Percentiles rank a stretch among this genome's conserved stretches.
phyloP scores from a whole-genome alignment of 2,888 invertebrate species.

The Scelioninae gen. 1 region DNA sequence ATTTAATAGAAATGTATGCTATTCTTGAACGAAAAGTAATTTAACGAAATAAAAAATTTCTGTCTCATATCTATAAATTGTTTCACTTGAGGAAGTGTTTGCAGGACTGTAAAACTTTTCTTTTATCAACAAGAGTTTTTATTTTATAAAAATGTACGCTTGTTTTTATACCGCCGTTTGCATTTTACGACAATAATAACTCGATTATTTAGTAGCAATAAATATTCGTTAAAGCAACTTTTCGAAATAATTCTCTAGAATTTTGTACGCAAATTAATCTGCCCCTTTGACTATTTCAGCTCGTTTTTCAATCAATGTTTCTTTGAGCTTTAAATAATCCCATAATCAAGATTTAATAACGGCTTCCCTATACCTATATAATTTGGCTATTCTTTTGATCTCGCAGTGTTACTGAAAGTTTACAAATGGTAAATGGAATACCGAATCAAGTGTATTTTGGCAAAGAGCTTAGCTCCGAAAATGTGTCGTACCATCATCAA shows the following conservation, averaged over 20 bases:
- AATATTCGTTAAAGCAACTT: background rate
- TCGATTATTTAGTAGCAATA: constrained; percentile 2
- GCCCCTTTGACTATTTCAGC: background rate
- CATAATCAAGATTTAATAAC: constrained; percentile 46
- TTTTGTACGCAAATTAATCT: no score
- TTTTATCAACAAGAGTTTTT: constrained; percentile 12
- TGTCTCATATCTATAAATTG: no score
- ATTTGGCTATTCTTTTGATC: constrained; percentile 41
- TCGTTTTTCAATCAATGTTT: constrained; percentile 33
- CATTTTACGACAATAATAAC: constrained; percentile 7
- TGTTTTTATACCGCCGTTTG: background rate
- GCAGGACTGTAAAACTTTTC: background rate
- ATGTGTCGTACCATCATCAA: constrained; percentile 46
- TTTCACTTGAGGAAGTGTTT: no score
- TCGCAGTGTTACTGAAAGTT: constrained; percentile 18
- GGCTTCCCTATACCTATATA: constrained; percentile 24
- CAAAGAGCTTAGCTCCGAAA: constrained; percentile 56
- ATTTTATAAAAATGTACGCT: background rate
- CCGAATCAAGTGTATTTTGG: constrained; percentile 41
- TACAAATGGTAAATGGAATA: constrained; percentile 44
- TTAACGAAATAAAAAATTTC: no score
- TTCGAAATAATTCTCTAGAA: background rate
- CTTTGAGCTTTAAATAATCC: constrained; percentile 36
- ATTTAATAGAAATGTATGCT: no score
- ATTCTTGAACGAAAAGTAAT: no score